Evolutionary conservation across 53 echinoderm and acorn worm genomes (phyloP).

Genomic region (Actinopyga echinites): DNA sequence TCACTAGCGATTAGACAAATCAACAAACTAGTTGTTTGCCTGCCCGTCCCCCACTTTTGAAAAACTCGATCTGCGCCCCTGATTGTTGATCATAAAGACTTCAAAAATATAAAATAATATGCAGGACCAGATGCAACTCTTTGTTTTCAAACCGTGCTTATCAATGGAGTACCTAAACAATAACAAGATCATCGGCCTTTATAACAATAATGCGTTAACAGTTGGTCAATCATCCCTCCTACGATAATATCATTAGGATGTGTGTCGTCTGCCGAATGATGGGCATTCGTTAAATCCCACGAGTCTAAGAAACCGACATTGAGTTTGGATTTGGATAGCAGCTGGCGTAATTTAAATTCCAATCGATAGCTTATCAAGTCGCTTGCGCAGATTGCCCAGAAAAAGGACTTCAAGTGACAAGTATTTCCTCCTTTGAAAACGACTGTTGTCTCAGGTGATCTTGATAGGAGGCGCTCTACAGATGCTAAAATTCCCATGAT

Average conservation of each 20-base stretch:
- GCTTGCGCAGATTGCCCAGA: neutral
- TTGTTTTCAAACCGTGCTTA: too few relatives aligned
- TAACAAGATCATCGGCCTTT: too few relatives aligned
- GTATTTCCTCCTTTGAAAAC: constrained; percentile 12
- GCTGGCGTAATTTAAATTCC: neutral
- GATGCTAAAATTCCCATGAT: neutral
- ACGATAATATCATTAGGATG: neutral
- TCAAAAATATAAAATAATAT: too few relatives aligned
- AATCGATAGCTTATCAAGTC: constrained; percentile 12
- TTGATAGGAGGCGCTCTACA: neutral
- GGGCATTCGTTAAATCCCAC: constrained; percentile 1
- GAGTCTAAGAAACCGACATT: neutral
- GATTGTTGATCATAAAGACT: too few relatives aligned
- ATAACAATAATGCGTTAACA: neutral
- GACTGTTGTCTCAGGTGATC: neutral
- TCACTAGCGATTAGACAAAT: too few relatives aligned
- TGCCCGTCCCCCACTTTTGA: too few relatives aligned
- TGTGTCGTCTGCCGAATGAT: neutral
- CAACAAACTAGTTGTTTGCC: too few relatives aligned
- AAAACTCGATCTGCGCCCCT: too few relatives aligned
- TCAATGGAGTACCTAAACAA: too few relatives aligned
- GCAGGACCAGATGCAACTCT: too few relatives aligned
- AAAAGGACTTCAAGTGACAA: neutral
- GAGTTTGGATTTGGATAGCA: neutral
- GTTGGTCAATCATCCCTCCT: neutral